Percentiles rank a stretch among this genome's conserved stretches.
phyloP scores from a whole-genome alignment of 1,140 invertebrate genomes.

The Zophobas morio region DNA sequence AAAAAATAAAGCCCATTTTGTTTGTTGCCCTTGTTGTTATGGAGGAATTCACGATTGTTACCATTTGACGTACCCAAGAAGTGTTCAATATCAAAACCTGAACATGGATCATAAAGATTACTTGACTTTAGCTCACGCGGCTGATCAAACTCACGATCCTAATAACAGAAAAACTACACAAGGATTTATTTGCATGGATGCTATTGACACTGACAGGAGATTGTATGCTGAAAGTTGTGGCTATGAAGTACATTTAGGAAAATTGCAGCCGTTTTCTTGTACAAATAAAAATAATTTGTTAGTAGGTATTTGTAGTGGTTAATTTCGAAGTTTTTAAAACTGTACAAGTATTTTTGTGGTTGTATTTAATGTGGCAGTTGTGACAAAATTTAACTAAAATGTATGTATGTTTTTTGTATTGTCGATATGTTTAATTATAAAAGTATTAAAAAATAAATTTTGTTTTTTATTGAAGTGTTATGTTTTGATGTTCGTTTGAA shows the following conservation, averaged over 20 bases:
- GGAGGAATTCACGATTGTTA: constrained; percentile 85
- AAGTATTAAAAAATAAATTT: no score
- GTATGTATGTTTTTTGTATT: no score
- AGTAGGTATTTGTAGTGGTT: constrained; percentile 75
- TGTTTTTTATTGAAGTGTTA: no score
- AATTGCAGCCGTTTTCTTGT: constrained; percentile 84
- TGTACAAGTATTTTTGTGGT: neutral
- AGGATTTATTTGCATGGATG: constrained; percentile 86
- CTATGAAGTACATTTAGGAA: constrained; percentile 83
- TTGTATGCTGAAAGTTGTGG: constrained; percentile 80
- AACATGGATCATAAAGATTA: constrained; percentile 69
- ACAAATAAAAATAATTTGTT: constrained; percentile 96
- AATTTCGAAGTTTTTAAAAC: neutral
- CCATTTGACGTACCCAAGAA: constrained; percentile 82
- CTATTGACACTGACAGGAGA: constrained; percentile 90
- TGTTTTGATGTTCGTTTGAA: no score
- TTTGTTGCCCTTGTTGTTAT: constrained; percentile 96
- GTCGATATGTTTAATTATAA: no score
- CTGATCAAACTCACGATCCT: constrained; percentile 89
- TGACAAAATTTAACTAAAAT: no score
- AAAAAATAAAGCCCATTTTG: constrained; percentile 83
- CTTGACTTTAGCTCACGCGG: constrained; percentile 87
- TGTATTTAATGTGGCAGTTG: neutral
- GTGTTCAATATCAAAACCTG: constrained; percentile 70
- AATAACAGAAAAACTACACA: constrained; percentile 80